Evolutionary conservation across 2,113 vertebrate species (phyloP).

Genomic region (Mesitornis unicolor): DNA sequence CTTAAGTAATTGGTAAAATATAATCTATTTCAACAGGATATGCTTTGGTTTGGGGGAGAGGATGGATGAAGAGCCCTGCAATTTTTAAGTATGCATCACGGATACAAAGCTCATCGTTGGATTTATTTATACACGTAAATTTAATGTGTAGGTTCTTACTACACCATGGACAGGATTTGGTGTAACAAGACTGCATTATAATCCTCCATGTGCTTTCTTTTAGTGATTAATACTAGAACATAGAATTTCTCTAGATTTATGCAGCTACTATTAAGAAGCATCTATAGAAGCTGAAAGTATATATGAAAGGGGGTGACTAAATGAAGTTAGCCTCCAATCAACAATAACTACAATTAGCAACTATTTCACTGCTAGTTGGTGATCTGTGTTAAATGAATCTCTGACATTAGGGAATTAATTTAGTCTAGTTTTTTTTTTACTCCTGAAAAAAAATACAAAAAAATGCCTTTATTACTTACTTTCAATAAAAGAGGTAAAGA

Average conservation of each 20-base stretch:
- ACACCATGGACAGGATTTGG: background rate
- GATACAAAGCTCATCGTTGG: background rate
- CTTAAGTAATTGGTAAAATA: background rate
- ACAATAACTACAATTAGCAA: background rate
- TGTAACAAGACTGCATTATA: rapidly evolving
- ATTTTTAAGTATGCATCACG: background rate
- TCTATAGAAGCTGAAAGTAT: background rate
- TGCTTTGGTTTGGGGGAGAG: background rate
- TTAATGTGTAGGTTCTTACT: background rate
- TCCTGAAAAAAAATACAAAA: background rate
- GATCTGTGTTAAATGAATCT: background rate
- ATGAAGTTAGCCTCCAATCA: background rate
- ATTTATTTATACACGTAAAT: background rate
- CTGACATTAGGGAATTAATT: background rate
- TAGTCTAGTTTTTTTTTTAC: background rate
- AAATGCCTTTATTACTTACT: background rate
- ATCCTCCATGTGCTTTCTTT: background rate
- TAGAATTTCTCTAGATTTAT: background rate
- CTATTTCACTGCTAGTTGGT: background rate
- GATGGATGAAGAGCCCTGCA: background rate
- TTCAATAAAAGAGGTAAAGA: background rate
- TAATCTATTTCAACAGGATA: background rate
- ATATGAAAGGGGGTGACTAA: background rate
- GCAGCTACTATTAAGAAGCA: background rate
- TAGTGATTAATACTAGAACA: background rate